These are phyloP conservation scores for Mus caroli DNA, from an alignment of 2,797 vertebrate genomes.

Conservation along the genomic window DNA sequence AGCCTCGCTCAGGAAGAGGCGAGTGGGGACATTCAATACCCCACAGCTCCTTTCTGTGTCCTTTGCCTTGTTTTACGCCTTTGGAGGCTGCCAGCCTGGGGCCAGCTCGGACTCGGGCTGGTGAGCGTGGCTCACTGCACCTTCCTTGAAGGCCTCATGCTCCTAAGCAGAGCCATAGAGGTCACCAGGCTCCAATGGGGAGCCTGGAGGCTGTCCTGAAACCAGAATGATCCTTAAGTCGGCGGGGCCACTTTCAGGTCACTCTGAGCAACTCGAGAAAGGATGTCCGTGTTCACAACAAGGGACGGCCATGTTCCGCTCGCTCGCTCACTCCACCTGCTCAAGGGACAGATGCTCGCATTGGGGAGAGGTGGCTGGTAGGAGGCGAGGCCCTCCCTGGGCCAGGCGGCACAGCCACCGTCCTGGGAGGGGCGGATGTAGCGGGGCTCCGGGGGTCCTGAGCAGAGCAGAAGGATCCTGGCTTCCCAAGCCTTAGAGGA, in stretches of 20 bases:
- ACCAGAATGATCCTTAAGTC: conserved; percentile 92
- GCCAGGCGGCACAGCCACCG: conserved; percentile 87
- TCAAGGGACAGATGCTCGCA: conserved; percentile 94
- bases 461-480: conserved; percentile 86
- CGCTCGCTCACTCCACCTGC: conserved; percentile 94
- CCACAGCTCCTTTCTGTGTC: conserved; percentile 67
- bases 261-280: conserved; percentile 97
- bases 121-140: conserved; percentile 81
- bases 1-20: conserved; percentile 68
- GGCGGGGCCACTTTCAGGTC: conserved; percentile 92
- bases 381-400: conserved; percentile 86
- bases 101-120: conserved; percentile 80
- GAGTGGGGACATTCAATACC: background rate
- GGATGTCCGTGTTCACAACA: conserved; percentile 96
- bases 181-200: conserved; percentile 85
- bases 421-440: conserved; percentile 87
- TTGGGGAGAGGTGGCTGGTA: conserved; percentile 92
- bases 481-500: conserved; percentile 93
- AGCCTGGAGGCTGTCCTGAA: conserved; percentile 90
- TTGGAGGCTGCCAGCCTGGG: conserved; percentile 80
- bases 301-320: conserved; percentile 94
- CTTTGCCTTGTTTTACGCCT: conserved; percentile 82
- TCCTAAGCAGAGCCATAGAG: conserved; percentile 76
- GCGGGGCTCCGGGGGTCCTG: conserved; percentile 87
- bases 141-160: conserved; percentile 81